Evolutionary conservation across 2,113 vertebrate species (phyloP).

Genomic region (Megatriorchis doriae): DNA sequence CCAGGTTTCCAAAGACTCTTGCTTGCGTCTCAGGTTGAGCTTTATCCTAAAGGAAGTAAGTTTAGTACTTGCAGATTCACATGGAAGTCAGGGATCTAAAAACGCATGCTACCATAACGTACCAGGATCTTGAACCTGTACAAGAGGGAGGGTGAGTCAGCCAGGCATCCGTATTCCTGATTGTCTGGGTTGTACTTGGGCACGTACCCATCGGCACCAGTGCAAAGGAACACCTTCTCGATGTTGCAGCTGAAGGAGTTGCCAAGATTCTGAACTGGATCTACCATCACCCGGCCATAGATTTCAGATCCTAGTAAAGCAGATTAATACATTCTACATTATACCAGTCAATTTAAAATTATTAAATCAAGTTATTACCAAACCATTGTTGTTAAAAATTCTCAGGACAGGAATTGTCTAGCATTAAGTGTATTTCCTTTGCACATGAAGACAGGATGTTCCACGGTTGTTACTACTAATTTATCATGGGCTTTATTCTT

Average conservation of each 20-base stretch:
- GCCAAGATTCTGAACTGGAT: slow-evolving; percentile 80
- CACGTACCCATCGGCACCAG: slow-evolving; percentile 75
- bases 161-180: slow-evolving; percentile 73
- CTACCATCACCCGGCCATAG: slow-evolving; percentile 75
- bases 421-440: not conserved
- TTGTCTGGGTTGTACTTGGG: slow-evolving; percentile 78
- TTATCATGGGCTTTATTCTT: not conserved
- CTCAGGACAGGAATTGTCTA: not conserved
- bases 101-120: not conserved
- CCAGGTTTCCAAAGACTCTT: slow-evolving; percentile 66
- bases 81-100: not conserved
- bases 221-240: slow-evolving; percentile 81
- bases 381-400: not conserved
- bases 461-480: not conserved
- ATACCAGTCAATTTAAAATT: not conserved
- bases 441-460: not conserved
- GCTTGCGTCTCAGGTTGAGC: slow-evolving; percentile 76
- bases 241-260: slow-evolving; percentile 79
- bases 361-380: not conserved
- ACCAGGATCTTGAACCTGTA: slow-evolving; percentile 80
- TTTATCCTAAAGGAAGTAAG: slow-evolving; percentile 70
- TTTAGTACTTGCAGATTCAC: not conserved
- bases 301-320: slow-evolving; percentile 68
- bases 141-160: slow-evolving; percentile 76
- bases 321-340: not conserved